Base-by-base conservation (phyloP, 2,888 invertebrate genomes). In the Pyrochroa serraticornis region DNA sequence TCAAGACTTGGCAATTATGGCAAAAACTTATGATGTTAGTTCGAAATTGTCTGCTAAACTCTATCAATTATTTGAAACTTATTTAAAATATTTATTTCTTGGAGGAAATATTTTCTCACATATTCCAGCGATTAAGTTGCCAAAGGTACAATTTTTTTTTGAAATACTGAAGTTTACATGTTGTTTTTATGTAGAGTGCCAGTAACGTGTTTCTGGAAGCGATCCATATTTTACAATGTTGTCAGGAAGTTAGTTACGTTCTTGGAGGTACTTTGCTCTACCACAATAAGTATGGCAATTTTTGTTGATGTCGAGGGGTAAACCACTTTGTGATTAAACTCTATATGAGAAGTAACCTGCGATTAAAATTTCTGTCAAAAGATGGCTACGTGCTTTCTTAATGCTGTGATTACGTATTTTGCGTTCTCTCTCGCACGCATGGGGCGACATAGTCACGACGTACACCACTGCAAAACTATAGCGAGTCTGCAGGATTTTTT, bases 21-120 rank as follows among this genome's bases (percentile, higher is more conserved):
- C 87, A 1, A 64, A 67, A 38, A 56, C 73, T 31, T 82, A 82
- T 31, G 82, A 83, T 68, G 83, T 83, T 36, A 76, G 79, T 52
- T 82, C 82, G 60, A 83, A 83, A 71, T 84, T 91, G 63, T 82
- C 85, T 30, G 89, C 89, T 68, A 93, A 92, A 75, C 81, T 95
- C 57, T 90, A 91, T 77, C 89, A 90, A 72, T 90, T 95, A 72
- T 91, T 95, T 78, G 93, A 93, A 80, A 91, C 91, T n/a, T 94
- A 93, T 78, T 83, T 95, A 48, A 93, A 93, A 13, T 88, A 93
- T 73, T 82, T 93, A 60, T 91, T 91, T 75, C 89, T 89, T 70
- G 90, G 91, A 43, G 91, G 92, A 44, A 92, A 92, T 77, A 86
- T 91, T 64, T 93, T 95, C 77, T 90, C 91, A 64, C 86, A 91